Conservation (phyloP, 2,113 vertebrate species). For the Trichechus manatus region DNA sequence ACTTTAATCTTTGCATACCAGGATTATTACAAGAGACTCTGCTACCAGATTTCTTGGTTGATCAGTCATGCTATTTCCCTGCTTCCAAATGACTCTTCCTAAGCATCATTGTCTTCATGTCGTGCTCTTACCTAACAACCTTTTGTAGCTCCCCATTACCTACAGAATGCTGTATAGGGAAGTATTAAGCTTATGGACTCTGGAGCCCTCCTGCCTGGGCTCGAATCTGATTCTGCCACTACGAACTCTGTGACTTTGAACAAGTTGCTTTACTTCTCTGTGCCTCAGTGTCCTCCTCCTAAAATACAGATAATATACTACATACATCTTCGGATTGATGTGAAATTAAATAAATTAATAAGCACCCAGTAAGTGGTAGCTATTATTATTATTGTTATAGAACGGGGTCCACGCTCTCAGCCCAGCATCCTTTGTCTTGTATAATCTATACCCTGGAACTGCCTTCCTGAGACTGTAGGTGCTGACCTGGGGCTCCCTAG, state of each 20-base stretch:
- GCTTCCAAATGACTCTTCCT: neutral
- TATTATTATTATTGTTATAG: neutral
- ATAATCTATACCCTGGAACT: neutral
- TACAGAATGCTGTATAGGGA: neutral
- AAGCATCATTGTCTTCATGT: neutral
- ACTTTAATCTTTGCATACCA: neutral
- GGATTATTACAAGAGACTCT: neutral
- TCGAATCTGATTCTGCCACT: neutral
- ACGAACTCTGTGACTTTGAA: neutral
- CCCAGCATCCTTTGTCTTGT: neutral
- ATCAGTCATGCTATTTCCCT: neutral
- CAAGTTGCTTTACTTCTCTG: conserved; percentile 8
- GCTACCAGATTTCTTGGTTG: neutral
- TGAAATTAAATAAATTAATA: conserved; percentile 2
- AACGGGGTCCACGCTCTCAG: neutral
- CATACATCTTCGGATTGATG: neutral
- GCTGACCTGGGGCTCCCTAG: neutral
- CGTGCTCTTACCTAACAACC: neutral
- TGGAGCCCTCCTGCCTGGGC: neutral
- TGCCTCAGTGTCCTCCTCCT: neutral
- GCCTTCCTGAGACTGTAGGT: neutral
- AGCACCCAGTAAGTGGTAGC: neutral
- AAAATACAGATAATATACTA: neutral
- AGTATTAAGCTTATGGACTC: neutral
- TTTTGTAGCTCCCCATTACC: neutral